Percentiles rank a stretch among this genome's conserved stretches.
Conservation (phyloP, 2,113 vertebrate species). For the Oncorhynchus gorbuscha region DNA sequence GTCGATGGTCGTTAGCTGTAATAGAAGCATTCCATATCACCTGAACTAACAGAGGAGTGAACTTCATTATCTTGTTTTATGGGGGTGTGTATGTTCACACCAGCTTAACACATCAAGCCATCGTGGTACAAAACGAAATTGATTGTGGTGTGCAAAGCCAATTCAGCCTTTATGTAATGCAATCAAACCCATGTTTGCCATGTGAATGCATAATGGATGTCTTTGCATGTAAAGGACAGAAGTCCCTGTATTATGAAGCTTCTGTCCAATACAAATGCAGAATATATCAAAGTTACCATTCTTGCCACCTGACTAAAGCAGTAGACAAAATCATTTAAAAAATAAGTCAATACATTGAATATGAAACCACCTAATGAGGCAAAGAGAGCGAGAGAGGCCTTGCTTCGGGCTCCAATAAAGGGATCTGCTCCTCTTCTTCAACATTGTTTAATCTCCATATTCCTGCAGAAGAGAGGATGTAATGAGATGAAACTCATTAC, state of each 20-base stretch:
- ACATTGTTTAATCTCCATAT: slow-evolving; percentile 24
- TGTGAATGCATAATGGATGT: no score
- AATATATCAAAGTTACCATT: no score
- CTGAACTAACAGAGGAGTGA: not conserved
- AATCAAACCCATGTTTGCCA: no score
- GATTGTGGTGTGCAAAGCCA: not conserved
- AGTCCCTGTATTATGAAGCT: no score
- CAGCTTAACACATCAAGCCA: not conserved
- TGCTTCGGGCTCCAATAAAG: no score
- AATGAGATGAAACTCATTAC: slow-evolving; percentile 33
- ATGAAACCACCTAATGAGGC: no score
- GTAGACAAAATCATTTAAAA: no score
- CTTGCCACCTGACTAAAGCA: no score
- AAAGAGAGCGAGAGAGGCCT: no score
- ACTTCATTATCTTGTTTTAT: not conserved
- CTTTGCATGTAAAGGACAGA: no score
- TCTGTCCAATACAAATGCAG: no score
- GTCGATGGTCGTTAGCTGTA: not conserved
- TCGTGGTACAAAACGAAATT: not conserved
- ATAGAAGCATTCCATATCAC: not conserved
- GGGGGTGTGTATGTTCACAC: not conserved
- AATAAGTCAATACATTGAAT: no score
- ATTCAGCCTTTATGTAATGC: not conserved
- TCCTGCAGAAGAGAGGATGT: not conserved
- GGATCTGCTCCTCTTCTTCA: not conserved